Conservation (phyloP, 2,888 invertebrate genomes). For the Aleiodes alternator region DNA sequence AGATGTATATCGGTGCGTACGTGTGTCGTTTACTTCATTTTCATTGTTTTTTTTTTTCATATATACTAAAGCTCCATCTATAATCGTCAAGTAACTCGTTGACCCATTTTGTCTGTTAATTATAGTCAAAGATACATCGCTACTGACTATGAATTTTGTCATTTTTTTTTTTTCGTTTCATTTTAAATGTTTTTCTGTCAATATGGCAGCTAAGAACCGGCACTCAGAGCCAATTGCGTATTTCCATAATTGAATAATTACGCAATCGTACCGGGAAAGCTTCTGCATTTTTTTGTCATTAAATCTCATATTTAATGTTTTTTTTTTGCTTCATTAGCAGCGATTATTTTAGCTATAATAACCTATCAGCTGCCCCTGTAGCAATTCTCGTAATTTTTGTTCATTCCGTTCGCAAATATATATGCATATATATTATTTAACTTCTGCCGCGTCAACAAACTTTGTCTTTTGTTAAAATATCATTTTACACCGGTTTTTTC, state of each 20-base stretch:
- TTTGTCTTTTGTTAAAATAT: constrained; percentile 12
- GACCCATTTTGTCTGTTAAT: constrained; percentile 41
- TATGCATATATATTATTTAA: not conserved
- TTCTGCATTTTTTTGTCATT: constrained; percentile 32
- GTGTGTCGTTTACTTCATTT: constrained; percentile 65
- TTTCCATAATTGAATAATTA: constrained; percentile 34
- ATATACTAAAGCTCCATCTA: constrained; percentile 70
- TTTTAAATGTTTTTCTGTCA: constrained; percentile 20
- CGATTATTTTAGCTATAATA: constrained; percentile 36
- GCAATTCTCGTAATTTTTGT: constrained; percentile 8
- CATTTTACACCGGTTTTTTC: not conserved
- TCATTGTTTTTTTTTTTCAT: constrained; percentile 56
- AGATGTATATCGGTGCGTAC: constrained; percentile 72
- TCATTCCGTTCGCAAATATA: constrained; percentile 3
- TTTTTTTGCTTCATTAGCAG: constrained; percentile 28
- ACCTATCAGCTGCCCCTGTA: constrained; percentile 26
- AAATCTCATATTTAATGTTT: constrained; percentile 14
- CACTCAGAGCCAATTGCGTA: constrained; percentile 27
- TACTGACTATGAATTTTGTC: constrained; percentile 48
- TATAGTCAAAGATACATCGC: constrained; percentile 52
- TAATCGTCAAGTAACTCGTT: constrained; percentile 59
- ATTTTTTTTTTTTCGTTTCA: constrained; percentile 12
- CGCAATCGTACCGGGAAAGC: constrained; percentile 37
- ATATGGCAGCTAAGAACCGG: constrained; percentile 42
- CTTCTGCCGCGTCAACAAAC: constrained; percentile 37